Base-by-base conservation (phyloP, 2,113 vertebrate genomes). In the Poecilia latipinna region DNA sequence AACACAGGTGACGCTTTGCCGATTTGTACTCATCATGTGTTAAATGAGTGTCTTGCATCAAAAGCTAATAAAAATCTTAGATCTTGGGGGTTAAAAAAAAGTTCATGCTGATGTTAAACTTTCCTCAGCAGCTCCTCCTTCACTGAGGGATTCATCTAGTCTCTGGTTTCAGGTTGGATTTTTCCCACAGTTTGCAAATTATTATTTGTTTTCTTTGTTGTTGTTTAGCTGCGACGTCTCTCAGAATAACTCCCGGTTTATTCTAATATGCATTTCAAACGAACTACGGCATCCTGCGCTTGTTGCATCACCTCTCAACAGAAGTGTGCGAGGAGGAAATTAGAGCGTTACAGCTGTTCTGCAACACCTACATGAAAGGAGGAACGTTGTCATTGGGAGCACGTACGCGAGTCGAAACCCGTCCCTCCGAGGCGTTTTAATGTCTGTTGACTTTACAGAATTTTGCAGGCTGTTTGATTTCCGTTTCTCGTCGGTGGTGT, bases 211-310 rank as follows among this genome's bases (percentile, higher is more conserved):
- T 19, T 48, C 31, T 60, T 29, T 29, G 29, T 29, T 29, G 29
- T 29, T 61, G 19, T 68, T 70, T 71, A 60, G 33, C 54, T 39
- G 32, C 2, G 31, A 61, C 7, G 60, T 51, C 29, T 72, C 61
- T 68, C 37, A 33, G 51, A 31, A 37, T 48, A 62, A 70, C 74
- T 64, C 70, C 54, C 78, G 82, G 39, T 35, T 74, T 29, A 42
- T 44, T 61, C 37, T 57, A 44, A 79, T 73, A 73, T 82, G 71
- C 69, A 88, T 85, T 78, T 84, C 77, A 89, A 85, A 83, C 62
- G 29, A 65, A 61, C 19, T 63, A 11, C 62, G 35, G 19, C 48
- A n/a, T 48, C 60, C 5, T 11, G 35, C 44, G 65, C n/a, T 26
- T 48, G 26, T 48, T 19, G 35, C 62, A 42, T 72, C 54, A 12